Conservation (phyloP, 2,113 vertebrate species). For the Oncorhynchus masou region DNA sequence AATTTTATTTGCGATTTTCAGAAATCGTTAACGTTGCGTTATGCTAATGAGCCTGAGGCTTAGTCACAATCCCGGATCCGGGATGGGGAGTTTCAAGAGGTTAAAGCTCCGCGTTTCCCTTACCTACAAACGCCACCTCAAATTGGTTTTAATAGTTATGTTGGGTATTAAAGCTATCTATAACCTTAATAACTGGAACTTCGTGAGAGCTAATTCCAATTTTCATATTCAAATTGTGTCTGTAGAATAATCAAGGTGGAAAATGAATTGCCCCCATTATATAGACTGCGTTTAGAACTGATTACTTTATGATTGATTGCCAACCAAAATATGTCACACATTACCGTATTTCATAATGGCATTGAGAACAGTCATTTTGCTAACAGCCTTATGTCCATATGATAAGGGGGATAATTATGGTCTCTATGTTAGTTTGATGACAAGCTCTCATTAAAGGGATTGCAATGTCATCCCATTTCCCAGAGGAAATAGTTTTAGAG, state of each 20-base stretch:
- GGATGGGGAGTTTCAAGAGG: too few relatives aligned
- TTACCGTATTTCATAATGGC: constrained; percentile 2
- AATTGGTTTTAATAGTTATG: too few relatives aligned
- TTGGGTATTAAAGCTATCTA: too few relatives aligned
- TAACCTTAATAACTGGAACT: too few relatives aligned
- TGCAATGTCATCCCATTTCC: too few relatives aligned
- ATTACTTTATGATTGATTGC: constrained; percentile 5
- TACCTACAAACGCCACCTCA: too few relatives aligned
- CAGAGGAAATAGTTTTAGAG: too few relatives aligned
- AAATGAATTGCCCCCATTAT: neutral
- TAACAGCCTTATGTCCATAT: constrained; percentile 6
- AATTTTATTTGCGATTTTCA: too few relatives aligned
- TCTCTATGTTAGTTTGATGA: constrained; percentile 2
- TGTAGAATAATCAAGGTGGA: neutral
- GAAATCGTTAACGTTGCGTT: too few relatives aligned
- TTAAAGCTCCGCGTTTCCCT: too few relatives aligned
- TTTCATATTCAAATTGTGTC: neutral
- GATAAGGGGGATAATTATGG: constrained; percentile 1
- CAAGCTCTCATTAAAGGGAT: neutral
- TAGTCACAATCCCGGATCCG: too few relatives aligned
- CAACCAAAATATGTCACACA: neutral
- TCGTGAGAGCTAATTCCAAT: neutral
- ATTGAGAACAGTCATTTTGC: neutral
- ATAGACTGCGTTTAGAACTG: neutral
- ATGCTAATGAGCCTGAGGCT: too few relatives aligned